Evolutionary conservation across 2,797 vertebrate genomes (phyloP), one percentile per base, ranked within the genome.

Genomic region (Chlorospingus flavigularis): DNA sequence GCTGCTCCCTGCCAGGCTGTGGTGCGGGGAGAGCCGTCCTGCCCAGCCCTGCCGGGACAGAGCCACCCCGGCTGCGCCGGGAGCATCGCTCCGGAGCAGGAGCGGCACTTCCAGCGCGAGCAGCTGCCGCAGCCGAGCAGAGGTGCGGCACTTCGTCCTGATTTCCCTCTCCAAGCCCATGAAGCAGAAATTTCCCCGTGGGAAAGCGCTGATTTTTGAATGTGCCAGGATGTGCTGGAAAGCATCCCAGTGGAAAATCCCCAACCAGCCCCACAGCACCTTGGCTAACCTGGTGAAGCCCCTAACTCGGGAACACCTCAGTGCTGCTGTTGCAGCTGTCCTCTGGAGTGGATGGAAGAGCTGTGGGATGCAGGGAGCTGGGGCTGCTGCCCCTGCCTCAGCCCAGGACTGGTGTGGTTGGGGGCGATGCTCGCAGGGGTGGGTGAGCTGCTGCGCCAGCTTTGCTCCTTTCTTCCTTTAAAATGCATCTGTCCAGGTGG

Each of bases 221-320:
- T 62, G 68, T 92, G 78, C 84, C 89, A 76, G 82, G 86, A 89
- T 83, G 47, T 13, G 40, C 91, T 93, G 94, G 87, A 96, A 94
- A 70, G 40, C 70, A 81, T 81, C 94, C 92, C 20, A 5, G 33
- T 92, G 92, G 95, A 95, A 95, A 96, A 91, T 91, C 94, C 92
- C 95, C 43, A 3, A 20, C 70, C 65, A 71, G 84, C 55, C 48
- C 50, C 75, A 26, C 18, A 1, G 72, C 1, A 7, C 71, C 26
- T 39, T n/a, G 67, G 73, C 39, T 33, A 74, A 71, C 43, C 48
- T 8, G 2, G 45, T 6, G 33, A 87, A 89, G 53, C 61, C 63
- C 55, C 26, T 50, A 13, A 28, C 50, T 19, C 4, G 0, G 70
- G 47, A 75, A 30, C 10, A 3, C 5, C 73, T 62, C 31, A 4